Evolutionary conservation across 2,113 vertebrate species (phyloP).

Genomic region (Cyphomyrus plagiostoma): DNA sequence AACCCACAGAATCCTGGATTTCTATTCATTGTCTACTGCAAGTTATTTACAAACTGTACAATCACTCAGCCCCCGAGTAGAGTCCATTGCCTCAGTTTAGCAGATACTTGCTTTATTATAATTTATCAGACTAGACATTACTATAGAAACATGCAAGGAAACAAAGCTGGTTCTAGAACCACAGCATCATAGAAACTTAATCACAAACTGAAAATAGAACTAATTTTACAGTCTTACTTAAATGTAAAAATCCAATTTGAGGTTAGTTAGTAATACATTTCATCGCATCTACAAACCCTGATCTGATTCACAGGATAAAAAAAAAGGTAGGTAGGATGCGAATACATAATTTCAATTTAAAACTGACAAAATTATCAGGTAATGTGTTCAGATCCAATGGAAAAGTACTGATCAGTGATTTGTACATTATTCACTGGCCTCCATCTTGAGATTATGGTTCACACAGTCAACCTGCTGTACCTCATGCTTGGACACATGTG

Average conservation of each 20-base stretch:
- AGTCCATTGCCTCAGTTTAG: neutral
- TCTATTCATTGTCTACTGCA: neutral
- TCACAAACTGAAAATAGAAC: neutral
- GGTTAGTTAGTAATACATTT: neutral
- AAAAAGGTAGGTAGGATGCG: too few relatives aligned
- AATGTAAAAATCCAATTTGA: neutral
- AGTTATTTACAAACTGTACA: neutral
- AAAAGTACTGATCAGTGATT: neutral
- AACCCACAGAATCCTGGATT: neutral
- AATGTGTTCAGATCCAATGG: neutral
- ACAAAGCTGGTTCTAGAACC: neutral
- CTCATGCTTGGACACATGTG: constrained; percentile 56
- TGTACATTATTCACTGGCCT: neutral
- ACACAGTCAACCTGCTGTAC: constrained; percentile 29
- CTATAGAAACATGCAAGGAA: neutral
- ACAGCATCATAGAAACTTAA: neutral
- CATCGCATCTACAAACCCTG: too few relatives aligned
- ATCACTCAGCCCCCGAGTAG: neutral
- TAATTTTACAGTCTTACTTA: neutral
- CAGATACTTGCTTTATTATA: neutral
- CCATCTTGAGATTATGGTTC: neutral
- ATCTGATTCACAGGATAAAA: too few relatives aligned
- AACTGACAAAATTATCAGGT: neutral
- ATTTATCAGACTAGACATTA: neutral
- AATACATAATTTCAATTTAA: too few relatives aligned